Base-by-base conservation (phyloP, 2,113 vertebrate genomes). In the Cephalopterus ornatus region DNA sequence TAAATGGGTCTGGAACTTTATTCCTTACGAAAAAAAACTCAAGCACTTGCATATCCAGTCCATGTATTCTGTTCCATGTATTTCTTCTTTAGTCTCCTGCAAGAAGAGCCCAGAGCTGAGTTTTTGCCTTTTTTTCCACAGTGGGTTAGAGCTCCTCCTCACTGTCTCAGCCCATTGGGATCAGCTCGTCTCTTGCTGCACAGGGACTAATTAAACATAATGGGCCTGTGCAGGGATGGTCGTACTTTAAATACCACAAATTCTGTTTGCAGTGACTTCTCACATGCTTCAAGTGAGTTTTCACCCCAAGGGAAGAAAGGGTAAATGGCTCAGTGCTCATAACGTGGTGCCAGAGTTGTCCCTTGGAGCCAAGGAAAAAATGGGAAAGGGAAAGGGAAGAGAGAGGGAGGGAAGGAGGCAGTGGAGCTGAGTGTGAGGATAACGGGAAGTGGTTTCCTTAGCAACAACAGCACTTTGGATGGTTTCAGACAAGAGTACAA, bases 391-490 rank as follows among this genome's bases (percentile, higher is more conserved):
- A 32, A 85, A 87, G 72, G 71, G 70, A 58, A 39, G 27, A 24
- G 26, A 78, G 83, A 47, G 49, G 85, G 85, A 96, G 81, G 82
- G 73, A 92, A 75, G 58, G 68, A 98, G 73, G 52, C 52, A 86
- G 78, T 4, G 1, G 72, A 96, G 80, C 35, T 1, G 32, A 90
- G 80, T 14, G n/a, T 23, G 22, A 90, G 92, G 94, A 97, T 97
- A 97, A 93, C 3, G 78, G 30, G 62, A 95, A 96, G 77, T 83
- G 90, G 52, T 85, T 72, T 96, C 77, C 94, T 12, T 95, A 97
- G 88, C 96, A 98, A 98, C 97, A 85, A 83, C 67, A 92, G 91
- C 62, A 73, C 93, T 98, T 98, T 89, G 92, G 92, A 96, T 97
- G 88, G 79, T 83, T 97, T 97, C 95, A 96, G 88, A 96, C 72